Evolutionary conservation across 2,888 invertebrate species (phyloP).

Genomic region (Allygus modestus): DNA sequence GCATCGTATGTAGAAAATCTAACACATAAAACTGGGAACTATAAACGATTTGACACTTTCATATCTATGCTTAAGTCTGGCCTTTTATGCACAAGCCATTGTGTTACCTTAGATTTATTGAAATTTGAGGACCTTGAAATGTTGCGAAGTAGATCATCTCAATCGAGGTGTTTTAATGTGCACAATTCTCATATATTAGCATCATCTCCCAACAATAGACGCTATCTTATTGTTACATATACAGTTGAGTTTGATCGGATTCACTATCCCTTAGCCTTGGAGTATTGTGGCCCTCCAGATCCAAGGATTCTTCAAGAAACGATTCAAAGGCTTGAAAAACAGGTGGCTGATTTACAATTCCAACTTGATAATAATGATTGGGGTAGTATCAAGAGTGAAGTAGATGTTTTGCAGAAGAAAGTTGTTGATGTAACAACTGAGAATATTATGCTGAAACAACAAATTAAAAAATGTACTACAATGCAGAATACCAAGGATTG

Average conservation of each 20-base stretch:
- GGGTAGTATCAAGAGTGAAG: slow-evolving; percentile 31
- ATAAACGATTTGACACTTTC: slow-evolving; percentile 78
- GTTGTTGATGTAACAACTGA: slow-evolving; percentile 48
- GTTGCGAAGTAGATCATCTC: slow-evolving; percentile 73
- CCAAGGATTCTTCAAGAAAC: slow-evolving; percentile 76
- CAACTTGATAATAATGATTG: slow-evolving; percentile 34
- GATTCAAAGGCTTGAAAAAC: slow-evolving; percentile 75
- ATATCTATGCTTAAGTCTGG: slow-evolving; percentile 78
- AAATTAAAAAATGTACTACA: not conserved
- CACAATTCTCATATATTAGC: slow-evolving; percentile 62
- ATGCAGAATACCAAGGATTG: not conserved
- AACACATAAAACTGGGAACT: slow-evolving; percentile 78
- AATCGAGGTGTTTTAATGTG: slow-evolving; percentile 71
- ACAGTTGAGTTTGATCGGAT: slow-evolving; percentile 78
- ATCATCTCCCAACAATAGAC: slow-evolving; percentile 72
- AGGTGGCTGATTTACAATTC: slow-evolving; percentile 74
- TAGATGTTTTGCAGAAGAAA: slow-evolving; percentile 49
- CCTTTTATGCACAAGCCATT: slow-evolving; percentile 77
- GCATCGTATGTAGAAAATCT: slow-evolving; percentile 78
- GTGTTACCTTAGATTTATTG: slow-evolving; percentile 76
- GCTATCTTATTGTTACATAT: slow-evolving; percentile 78
- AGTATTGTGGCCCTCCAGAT: slow-evolving; percentile 78
- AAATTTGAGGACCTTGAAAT: slow-evolving; percentile 77
- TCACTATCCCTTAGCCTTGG: slow-evolving; percentile 77
- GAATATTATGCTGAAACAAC: slow-evolving; percentile 35